Evolutionary conservation across 2,888 invertebrate genomes (phyloP), one percentile per base, ranked within the genome.

Genomic region (Stratiomys singularior): DNA sequence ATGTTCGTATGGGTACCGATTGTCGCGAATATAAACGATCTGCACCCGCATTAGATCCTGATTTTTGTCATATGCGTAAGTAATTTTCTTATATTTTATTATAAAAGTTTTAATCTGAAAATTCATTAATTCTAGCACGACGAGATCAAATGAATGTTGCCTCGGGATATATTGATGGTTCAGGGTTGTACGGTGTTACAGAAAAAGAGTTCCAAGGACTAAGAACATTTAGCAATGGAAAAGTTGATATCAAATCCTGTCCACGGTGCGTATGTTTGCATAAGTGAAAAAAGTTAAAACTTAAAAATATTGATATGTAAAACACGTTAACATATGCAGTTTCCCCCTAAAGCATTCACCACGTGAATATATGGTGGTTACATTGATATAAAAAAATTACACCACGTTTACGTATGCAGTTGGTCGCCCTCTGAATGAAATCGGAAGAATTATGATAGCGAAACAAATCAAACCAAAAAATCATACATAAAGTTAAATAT

Each of bases 91-190:
- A 23, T 46, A 46, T 46, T 47, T 7, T 46, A 3, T 1, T 9
- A 18, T 66, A 30, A 18, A 27, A 66, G 13, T 66, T 21, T 18
- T 2, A 46, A 27, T 21, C 63, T 28, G 27, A 47, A 78, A n/a
- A n/a, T n/a, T n/a, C n/a, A n/a, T n/a, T n/a, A n/a, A 21, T 82
- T 83, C 4, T 85, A 93, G 93, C 91, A 79, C 88, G 90, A 79
- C 90, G 96, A 66, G 93, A 96, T 82, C 95, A 96, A 84, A 93
- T 96, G 92, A 96, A 96, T 86, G 88, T 93, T 78, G 96, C 93
- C 0, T 93, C 96, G 0, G 91, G 94, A 0, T 95, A 93, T 84
- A 88, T 96, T 77, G 96, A 96, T 83, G 96, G 92, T 0, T 95
- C 95, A 0, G 93, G 92, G 0, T 86, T 96, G 76, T 96, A 96